Percentiles rank a stretch among this genome's conserved stretches.
These are phyloP conservation scores for Microdon myrmicae DNA, from an alignment of 2,888 invertebrate genomes.

Conservation along the genomic window DNA sequence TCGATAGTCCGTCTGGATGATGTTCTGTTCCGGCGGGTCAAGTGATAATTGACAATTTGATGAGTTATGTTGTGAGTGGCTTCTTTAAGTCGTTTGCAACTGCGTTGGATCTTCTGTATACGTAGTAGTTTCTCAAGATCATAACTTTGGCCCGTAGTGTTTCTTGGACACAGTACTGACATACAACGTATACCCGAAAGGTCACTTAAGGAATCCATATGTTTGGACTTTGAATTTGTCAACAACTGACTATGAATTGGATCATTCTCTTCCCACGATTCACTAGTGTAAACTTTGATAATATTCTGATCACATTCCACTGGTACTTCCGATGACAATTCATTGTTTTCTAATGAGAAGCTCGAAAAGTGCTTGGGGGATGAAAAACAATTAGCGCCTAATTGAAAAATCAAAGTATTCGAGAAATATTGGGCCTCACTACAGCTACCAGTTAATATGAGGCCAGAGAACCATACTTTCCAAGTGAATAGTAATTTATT, in stretches of 20 bases:
- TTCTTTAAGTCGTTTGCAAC: conserved; percentile 75
- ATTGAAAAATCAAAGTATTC: conserved; percentile 80
- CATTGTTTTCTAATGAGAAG: conserved; percentile 28
- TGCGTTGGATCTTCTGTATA: conserved; percentile 77
- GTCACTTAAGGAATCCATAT: conserved; percentile 12
- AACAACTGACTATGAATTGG: conserved; percentile 6
- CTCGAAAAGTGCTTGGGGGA: conserved; percentile 67
- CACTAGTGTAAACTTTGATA: conserved; percentile 22
- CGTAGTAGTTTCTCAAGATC: conserved; percentile 76
- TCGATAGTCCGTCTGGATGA: conserved; percentile 56
- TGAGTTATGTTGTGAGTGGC: conserved; percentile 70
- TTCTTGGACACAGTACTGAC: conserved; percentile 68
- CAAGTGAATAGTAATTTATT: conserved; percentile 80
- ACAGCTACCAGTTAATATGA: conserved; percentile 70
- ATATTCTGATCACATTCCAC: conserved; percentile 26
- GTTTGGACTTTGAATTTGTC: conserved; percentile 11
- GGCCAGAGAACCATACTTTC: conserved; percentile 86
- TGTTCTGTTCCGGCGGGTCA: conserved; percentile 59
- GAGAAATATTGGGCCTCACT: conserved; percentile 56
- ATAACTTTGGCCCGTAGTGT: conserved; percentile 79
- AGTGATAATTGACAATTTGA: conserved; percentile 69
- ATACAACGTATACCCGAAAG: conserved; percentile 63
- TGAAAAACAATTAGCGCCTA: conserved; percentile 88
- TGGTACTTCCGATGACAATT: conserved; percentile 20
- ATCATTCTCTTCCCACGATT: conserved; percentile 14